Conservation (phyloP, 2,113 vertebrate genomes). For the Calidris pygmaea region DNA sequence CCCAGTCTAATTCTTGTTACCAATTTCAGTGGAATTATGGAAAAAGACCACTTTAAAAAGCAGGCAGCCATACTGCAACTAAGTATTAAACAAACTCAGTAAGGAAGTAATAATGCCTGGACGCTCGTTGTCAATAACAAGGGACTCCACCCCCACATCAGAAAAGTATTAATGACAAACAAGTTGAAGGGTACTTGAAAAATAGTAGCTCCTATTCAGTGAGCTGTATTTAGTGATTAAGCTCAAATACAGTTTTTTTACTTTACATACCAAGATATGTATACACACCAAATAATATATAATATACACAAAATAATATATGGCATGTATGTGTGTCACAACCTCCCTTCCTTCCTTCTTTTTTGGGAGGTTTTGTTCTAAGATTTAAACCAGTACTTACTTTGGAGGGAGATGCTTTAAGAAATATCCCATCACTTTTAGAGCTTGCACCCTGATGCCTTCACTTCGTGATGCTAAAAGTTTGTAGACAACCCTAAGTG, state of each 20-base stretch:
- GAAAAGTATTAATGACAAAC: not conserved
- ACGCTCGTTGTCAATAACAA: not conserved
- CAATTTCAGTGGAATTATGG: not conserved
- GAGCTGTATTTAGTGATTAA: not conserved
- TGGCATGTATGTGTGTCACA: not conserved
- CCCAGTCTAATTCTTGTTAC: not conserved
- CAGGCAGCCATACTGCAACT: not conserved
- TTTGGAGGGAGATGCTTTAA: slow-evolving; percentile 90
- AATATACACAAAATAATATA: not conserved
- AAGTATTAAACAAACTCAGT: not conserved
- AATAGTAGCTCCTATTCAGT: not conserved
- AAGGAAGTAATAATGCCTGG: not conserved
- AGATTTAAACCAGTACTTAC: slow-evolving; percentile 77
- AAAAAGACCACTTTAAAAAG: not conserved
- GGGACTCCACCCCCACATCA: not conserved
- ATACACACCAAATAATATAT: not conserved
- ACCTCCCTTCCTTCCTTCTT: not conserved
- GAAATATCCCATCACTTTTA: slow-evolving; percentile 97
- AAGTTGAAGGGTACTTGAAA: not conserved
- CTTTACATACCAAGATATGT: not conserved
- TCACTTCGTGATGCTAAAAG: slow-evolving; percentile 94
- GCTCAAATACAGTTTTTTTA: not conserved
- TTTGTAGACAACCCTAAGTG: slow-evolving; percentile 90
- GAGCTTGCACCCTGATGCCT: slow-evolving; percentile 92
- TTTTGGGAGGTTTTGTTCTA: not conserved